Evolutionary conservation across 2,113 vertebrate species (phyloP).

Genomic region (Salvelinus fontinalis): DNA sequence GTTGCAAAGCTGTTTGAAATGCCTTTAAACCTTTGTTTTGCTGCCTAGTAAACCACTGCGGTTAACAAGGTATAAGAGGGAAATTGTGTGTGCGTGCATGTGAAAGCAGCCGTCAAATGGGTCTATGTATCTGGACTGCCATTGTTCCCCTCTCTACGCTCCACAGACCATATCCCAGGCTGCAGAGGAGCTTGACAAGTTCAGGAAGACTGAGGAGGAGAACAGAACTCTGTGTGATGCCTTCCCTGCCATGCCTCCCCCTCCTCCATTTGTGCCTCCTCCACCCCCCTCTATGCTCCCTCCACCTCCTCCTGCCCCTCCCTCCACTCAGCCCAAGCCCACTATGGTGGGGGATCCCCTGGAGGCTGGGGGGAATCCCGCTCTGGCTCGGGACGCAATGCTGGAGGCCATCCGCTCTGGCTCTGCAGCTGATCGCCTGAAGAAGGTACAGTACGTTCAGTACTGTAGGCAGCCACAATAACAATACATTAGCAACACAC

Average conservation of each 20-base stretch:
- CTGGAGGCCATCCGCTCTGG: constrained; percentile 93
- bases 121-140: background rate
- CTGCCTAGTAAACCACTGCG: background rate
- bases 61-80: background rate
- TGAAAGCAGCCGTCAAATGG: background rate
- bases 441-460: constrained; percentile 79
- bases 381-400: constrained; percentile 79
- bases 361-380: constrained; percentile 47
- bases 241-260: constrained; percentile 40
- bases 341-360: constrained; percentile 21
- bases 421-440: constrained; percentile 83
- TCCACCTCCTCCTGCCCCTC: constrained; percentile 43
- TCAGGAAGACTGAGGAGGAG: constrained; percentile 49
- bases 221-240: constrained; percentile 9
- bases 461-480: background rate
- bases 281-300: constrained; percentile 26
- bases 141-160: constrained; percentile 19
- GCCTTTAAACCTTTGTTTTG: background rate
- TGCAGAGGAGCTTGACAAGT: constrained; percentile 77
- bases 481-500: background rate
- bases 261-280: constrained; percentile 33
- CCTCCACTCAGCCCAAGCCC: constrained; percentile 38
- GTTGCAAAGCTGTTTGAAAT: background rate
- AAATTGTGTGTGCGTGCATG: background rate
- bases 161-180: constrained; percentile 81